These are phyloP conservation scores for Colletes gigas DNA, from an alignment of 1,140 invertebrate genomes.

Conservation along the genomic window DNA sequence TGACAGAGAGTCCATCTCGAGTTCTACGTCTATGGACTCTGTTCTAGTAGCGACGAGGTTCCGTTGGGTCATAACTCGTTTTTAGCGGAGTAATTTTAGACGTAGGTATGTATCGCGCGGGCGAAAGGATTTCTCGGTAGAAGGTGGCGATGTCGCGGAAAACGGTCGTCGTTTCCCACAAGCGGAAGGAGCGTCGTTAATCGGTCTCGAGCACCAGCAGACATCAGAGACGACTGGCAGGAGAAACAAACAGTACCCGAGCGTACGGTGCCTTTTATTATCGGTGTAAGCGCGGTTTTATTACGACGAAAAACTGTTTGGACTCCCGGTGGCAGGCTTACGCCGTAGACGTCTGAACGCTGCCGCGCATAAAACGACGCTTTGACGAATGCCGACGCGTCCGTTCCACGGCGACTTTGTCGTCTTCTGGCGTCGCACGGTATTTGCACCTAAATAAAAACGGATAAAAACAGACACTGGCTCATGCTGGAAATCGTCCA, in stretches of 20 bases:
- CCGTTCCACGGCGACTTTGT: not conserved
- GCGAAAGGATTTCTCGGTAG: conserved; percentile 45
- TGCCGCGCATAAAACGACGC: conserved; percentile 43
- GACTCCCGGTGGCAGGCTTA: conserved; percentile 46
- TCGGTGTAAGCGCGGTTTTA: conserved; percentile 54
- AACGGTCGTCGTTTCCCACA: conserved; percentile 63
- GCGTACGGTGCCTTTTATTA: conserved; percentile 67
- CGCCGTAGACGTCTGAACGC: conserved; percentile 23
- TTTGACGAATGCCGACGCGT: conserved; percentile 60
- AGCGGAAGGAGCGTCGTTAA: conserved; percentile 58
- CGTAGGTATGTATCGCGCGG: not conserved
- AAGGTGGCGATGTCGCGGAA: conserved; percentile 64
- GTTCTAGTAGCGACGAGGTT: not conserved
- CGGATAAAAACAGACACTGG: too few relatives aligned
- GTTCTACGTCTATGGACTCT: conserved; percentile 1
- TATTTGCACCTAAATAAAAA: conserved; percentile 34
- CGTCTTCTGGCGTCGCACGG: not conserved
- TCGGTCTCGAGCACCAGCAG: conserved; percentile 37
- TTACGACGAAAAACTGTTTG: conserved; percentile 61
- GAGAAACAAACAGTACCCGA: conserved; percentile 62
- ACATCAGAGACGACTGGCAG: conserved; percentile 64
- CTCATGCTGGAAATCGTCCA: too few relatives aligned
- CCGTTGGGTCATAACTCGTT: conserved; percentile 11
- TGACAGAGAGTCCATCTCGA: not conserved
- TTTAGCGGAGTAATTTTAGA: conserved; percentile 39